Conservation (phyloP, 1,140 invertebrate species). For the Ceratoteleas bidentatus region DNA sequence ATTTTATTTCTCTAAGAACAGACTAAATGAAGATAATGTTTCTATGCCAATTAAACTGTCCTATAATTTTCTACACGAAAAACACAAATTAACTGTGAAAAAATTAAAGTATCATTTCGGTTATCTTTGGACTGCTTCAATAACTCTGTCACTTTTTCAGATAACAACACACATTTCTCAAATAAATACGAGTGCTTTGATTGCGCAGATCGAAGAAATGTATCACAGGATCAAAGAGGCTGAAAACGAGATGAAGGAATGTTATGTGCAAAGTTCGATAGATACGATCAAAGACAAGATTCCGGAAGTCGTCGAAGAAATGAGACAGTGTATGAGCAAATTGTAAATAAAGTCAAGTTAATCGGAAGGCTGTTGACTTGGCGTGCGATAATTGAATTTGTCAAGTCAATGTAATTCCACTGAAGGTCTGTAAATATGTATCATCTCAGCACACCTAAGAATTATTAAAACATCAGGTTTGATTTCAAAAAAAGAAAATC, state of each 20-base stretch:
- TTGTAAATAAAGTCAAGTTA: not conserved
- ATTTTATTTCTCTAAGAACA: no score
- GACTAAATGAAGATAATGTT: no score
- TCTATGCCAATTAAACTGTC: no score
- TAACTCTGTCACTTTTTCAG: no score
- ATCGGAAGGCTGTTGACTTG: not conserved
- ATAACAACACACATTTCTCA: not conserved
- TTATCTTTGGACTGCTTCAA: no score
- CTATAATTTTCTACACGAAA: no score
- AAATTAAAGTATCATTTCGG: no score
- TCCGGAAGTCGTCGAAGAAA: not conserved
- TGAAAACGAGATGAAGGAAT: not conserved
- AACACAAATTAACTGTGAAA: no score
- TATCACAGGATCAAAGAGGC: conserved; percentile 10
- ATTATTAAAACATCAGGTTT: no score
- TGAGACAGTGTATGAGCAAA: conserved; percentile 15
- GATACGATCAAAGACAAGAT: conserved; percentile 17
- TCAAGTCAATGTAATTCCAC: not conserved
- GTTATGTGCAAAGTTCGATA: conserved; percentile 18
- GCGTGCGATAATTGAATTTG: not conserved
- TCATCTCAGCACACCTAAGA: no score
- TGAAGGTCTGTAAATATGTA: no score
- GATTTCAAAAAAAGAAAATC: no score
- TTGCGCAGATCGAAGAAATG: conserved; percentile 18
- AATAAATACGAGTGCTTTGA: conserved; percentile 1